A percentile compares a stretch with the other conserved stretches of the same genome.
Conservation (phyloP, 2,888 invertebrate species). For the Ormyrus labotus region DNA sequence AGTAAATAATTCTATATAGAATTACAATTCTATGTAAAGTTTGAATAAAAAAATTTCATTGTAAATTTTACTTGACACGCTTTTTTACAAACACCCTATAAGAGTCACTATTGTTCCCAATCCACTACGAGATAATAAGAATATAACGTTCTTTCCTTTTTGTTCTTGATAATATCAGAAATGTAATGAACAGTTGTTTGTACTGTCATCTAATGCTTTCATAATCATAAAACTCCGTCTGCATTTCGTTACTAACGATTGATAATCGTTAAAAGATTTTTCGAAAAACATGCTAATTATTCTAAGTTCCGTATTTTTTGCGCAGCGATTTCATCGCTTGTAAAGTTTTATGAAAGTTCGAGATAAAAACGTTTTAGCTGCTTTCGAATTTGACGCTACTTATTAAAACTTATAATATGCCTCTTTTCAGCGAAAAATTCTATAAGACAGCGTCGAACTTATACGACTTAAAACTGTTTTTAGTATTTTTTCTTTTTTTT, state of each 20-base stretch:
- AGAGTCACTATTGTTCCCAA: conserved; percentile 38
- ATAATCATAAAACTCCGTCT: conserved; percentile 27
- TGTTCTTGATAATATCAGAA: conserved; percentile 16
- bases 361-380: conserved; percentile 33
- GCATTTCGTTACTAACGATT: conserved; percentile 10
- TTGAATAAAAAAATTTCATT: conserved; percentile 33
- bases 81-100: conserved; percentile 16
- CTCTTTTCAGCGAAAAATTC: conserved; percentile 37
- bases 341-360: conserved; percentile 10
- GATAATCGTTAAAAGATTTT: conserved; percentile 4
- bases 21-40: conserved; percentile 8
- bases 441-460: conserved; percentile 40
- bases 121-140: conserved; percentile 22
- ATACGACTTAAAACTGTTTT: conserved; percentile 29
- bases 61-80: conserved; percentile 7
- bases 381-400: conserved; percentile 19
- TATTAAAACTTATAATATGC: conserved; percentile 32
- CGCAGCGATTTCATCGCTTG: background rate
- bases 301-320: conserved; percentile 7
- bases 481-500: conserved; percentile 37
- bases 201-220: conserved; percentile 26
- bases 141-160: conserved; percentile 27
- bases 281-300: background rate
- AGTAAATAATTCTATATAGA: conserved; percentile 12
- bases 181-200: conserved; percentile 25